Base-by-base conservation (phyloP, 2,113 vertebrate species). In the Serilophus lunatus region DNA sequence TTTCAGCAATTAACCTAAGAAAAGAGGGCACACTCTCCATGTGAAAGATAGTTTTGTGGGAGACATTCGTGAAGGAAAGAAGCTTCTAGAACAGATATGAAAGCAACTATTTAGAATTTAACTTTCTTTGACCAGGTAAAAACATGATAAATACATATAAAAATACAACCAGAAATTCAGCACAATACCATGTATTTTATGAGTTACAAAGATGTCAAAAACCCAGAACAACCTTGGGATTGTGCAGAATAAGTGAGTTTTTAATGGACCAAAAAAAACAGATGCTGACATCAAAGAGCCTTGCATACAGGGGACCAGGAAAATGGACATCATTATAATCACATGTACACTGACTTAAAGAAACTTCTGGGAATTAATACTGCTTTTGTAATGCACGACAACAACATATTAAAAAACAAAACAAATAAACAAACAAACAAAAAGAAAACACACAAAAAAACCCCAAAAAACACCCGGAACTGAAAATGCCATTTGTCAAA, bases 1-100 rank as follows among this genome's bases (percentile, higher is more conserved):
- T 98, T 98, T 98, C 97, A 98, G 97, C 97, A 98, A 98, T 98
- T 98, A 98, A 98, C 97, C 98, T 97, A 98, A 98, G 97, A 98
- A 98, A 98, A 88, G 86, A 97, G 94, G 96, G 97, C 97, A 97
- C 97, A 96, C 90, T 97, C 86, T 98, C 95, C 97, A 86, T 95
- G 93, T 95, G 91, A 96, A 97, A 97, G 92, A 89, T 68, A 96
- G 94, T 96, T 97, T 95, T 93, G 81, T 96, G 96, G 82, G 77
- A 95, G 92, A 81, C 91, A 97, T 96, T 95, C 95, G 92, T 94
- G 78, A 95, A 91, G 92, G 87, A 94, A 97, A 92, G 94, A 95
- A 89, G 69, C 82, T 96, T 97, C 96, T 95, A 76, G 91, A 95
- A 96, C 92, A 97, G 78, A 92, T 79, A 92, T 28, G 17, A 90